A percentile compares a stretch with the other conserved stretches of the same genome.
Evolutionary conservation across 2,113 vertebrate genomes (phyloP).

Genomic region (Sceloporus undulatus): DNA sequence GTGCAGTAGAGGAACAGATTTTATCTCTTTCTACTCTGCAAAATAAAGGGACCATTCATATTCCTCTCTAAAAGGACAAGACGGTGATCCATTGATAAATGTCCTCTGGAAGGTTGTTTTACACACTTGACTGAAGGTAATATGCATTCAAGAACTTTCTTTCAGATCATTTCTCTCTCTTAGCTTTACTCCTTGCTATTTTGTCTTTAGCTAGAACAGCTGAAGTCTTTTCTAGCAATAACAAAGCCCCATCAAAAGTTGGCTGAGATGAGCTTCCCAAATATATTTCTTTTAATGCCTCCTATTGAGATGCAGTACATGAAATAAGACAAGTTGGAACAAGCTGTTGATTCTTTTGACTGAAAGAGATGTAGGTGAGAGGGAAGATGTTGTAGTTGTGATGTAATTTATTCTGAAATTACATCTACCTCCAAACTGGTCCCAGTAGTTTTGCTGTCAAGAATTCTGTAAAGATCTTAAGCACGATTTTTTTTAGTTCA

Average conservation of each 20-base stretch:
- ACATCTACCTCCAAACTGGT: slow-evolving; percentile 38
- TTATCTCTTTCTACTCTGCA: not conserved
- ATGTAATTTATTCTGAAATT: slow-evolving; percentile 37
- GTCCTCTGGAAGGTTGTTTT: not conserved
- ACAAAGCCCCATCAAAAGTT: slow-evolving; percentile 4
- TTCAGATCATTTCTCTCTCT: not conserved
- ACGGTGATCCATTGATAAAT: slow-evolving; percentile 1
- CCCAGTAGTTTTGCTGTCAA: slow-evolving; percentile 5
- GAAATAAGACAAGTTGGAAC: not conserved
- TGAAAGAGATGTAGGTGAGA: slow-evolving; percentile 46
- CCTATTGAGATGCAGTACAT: slow-evolving; percentile 5
- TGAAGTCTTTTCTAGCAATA: slow-evolving; percentile 5
- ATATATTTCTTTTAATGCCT: not conserved
- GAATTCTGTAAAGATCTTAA: slow-evolving; percentile 29
- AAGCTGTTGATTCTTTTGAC: slow-evolving; percentile 14
- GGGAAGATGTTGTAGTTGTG: slow-evolving; percentile 18
- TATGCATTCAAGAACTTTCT: not conserved
- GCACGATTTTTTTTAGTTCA: not conserved
- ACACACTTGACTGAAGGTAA: slow-evolving; percentile 4
- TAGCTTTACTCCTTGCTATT: not conserved
- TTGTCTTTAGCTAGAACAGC: not conserved
- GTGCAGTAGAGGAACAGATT: too few relatives aligned
- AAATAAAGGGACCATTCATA: slow-evolving; percentile 1
- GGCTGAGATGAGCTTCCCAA: not conserved
- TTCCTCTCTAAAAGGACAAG: not conserved